Evolutionary conservation across 2,888 invertebrate genomes (phyloP).

Genomic region (Nycteola revayana): DNA sequence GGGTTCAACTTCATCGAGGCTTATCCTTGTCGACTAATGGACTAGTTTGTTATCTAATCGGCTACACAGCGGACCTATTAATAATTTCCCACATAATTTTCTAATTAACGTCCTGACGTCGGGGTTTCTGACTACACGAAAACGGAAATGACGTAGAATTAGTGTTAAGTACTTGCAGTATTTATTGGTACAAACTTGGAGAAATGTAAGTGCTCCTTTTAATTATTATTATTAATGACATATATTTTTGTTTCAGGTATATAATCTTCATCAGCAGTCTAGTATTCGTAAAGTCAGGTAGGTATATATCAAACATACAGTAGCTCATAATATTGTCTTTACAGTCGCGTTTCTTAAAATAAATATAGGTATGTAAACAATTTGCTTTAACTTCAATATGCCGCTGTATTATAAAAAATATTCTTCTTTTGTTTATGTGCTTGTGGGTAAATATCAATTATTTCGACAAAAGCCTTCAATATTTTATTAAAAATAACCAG

Average conservation of each 20-base stretch:
- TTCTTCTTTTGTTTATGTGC: too few species aligned
- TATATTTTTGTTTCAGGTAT: conserved; percentile 73
- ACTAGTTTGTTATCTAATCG: conserved; percentile 81
- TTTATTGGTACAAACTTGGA: conserved; percentile 42
- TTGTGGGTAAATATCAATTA: too few species aligned
- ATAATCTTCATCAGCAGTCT: conserved; percentile 46
- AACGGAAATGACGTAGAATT: conserved; percentile 64
- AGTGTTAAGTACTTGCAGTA: conserved; percentile 43
- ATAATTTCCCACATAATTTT: conserved; percentile 79
- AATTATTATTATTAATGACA: conserved; percentile 40
- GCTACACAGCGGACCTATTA: conserved; percentile 75
- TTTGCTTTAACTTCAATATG: too few species aligned
- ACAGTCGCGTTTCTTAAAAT: too few species aligned
- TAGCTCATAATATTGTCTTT: conserved; percentile 23
- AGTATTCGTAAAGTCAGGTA: conserved; percentile 32
- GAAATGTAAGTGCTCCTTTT: conserved; percentile 31
- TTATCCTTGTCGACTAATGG: conserved; percentile 72
- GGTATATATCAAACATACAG: conserved; percentile 40
- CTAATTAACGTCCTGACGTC: conserved; percentile 75
- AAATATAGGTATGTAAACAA: too few species aligned
- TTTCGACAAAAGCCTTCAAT: too few species aligned
- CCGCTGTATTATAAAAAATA: too few species aligned
- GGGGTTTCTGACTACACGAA: conserved; percentile 53
- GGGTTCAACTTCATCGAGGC: conserved; percentile 31
- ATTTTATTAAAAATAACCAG: too few species aligned